Evolutionary conservation across 2,888 invertebrate species (phyloP).

Genomic region (Cerastis rubricosa): DNA sequence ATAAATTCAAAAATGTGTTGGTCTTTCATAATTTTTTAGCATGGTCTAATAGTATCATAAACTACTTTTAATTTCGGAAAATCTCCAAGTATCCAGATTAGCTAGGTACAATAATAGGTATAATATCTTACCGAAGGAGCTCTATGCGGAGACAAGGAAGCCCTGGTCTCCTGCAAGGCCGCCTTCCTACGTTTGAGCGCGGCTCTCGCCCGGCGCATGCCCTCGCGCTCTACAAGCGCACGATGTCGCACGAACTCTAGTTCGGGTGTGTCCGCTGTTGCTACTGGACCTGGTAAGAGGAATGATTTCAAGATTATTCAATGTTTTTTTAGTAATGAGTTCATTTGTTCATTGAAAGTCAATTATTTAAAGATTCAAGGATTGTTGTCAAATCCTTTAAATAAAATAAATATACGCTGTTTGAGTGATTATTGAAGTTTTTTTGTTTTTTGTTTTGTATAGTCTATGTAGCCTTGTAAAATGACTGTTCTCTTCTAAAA

Average conservation of each 20-base stretch:
- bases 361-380: no score
- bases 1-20: neutral
- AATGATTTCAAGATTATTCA: neutral
- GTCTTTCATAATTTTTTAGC: neutral
- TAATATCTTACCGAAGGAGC: slow-evolving; percentile 83
- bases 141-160: slow-evolving; percentile 84
- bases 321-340: no score
- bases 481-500: neutral
- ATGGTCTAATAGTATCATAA: neutral
- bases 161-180: slow-evolving; percentile 91
- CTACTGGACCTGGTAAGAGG: slow-evolving; percentile 71
- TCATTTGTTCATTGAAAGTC: neutral
- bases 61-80: neutral
- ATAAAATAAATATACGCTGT: no score
- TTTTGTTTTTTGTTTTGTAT: no score
- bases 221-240: slow-evolving; percentile 95
- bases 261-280: slow-evolving; percentile 90
- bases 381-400: neutral
- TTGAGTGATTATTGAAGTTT: neutral
- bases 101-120: no score
- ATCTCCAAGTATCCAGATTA: neutral
- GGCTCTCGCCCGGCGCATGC: slow-evolving; percentile 95
- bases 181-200: slow-evolving; percentile 93
- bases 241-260: slow-evolving; percentile 96
- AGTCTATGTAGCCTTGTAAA: neutral